Conservation (phyloP, 1,140 invertebrate genomes). For the Megalonaias nervosa region DNA sequence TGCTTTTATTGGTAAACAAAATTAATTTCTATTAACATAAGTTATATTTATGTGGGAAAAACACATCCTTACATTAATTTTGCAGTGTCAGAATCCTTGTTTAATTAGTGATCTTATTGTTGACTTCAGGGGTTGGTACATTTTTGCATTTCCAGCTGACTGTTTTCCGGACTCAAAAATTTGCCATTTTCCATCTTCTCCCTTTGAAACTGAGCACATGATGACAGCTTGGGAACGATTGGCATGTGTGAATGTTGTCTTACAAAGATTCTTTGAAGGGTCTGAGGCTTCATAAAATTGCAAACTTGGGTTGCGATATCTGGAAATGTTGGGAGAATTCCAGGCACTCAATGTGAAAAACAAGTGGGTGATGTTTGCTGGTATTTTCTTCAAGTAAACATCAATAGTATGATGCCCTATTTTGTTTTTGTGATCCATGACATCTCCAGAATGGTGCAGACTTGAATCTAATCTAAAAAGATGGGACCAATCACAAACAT, state of each 20-base stretch:
- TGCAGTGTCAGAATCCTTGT: too few species aligned
- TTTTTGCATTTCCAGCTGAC: conserved; percentile 46
- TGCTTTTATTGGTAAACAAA: too few species aligned
- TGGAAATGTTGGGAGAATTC: conserved; percentile 41
- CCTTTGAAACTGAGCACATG: conserved; percentile 51
- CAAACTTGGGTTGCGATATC: conserved; percentile 48
- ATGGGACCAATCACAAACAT: conserved; percentile 23
- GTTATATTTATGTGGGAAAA: too few species aligned
- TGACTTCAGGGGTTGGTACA: conserved; percentile 44
- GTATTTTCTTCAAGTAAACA: too few species aligned
- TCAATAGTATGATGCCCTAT: conserved; percentile 51
- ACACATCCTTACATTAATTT: too few species aligned
- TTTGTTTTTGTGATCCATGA: conserved; percentile 38
- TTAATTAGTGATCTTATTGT: too few species aligned
- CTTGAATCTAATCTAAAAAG: background rate
- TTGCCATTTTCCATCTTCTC: conserved; percentile 38
- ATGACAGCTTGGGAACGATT: conserved; percentile 44
- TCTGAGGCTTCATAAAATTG: conserved; percentile 50
- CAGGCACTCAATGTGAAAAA: conserved; percentile 56
- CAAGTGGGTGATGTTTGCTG: conserved; percentile 41
- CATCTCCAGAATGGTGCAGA: conserved; percentile 48
- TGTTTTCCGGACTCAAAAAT: conserved; percentile 50
- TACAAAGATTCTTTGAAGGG: conserved; percentile 34
- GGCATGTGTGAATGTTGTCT: too few species aligned
- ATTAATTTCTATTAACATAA: too few species aligned